Percentiles rank a stretch among this genome's conserved stretches.
phyloP scores from a whole-genome alignment of 2,888 invertebrate species.

The Alcis repandata region DNA sequence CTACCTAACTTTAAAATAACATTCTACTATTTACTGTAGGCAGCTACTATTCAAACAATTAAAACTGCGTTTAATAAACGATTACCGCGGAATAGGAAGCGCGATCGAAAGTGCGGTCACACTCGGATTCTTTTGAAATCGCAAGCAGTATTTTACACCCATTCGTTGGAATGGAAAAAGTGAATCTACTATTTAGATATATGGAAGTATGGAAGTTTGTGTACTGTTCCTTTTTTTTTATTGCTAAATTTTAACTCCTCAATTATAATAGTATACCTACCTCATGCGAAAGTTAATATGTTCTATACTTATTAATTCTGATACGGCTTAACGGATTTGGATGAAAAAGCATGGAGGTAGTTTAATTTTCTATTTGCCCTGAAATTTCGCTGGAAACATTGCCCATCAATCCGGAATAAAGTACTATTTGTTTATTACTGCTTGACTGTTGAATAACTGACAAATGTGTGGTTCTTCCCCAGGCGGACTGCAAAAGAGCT shows the following conservation, averaged over 20 bases:
- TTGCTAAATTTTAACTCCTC: not conserved
- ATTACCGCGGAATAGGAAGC: slow-evolving; percentile 65
- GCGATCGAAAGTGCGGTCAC: slow-evolving; percentile 61
- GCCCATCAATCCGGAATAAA: too few species aligned
- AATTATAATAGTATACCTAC: too few species aligned
- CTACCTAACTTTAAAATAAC: not conserved
- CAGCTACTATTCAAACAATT: slow-evolving; percentile 30
- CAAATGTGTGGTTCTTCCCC: too few species aligned
- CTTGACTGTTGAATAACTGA: too few species aligned
- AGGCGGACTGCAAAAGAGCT: too few species aligned
- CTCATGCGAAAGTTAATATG: too few species aligned
- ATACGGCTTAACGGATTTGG: too few species aligned
- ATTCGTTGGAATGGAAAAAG: slow-evolving; percentile 35
- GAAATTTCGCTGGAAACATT: too few species aligned
- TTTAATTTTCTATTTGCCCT: too few species aligned
- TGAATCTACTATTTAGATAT: slow-evolving; percentile 1
- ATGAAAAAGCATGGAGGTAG: too few species aligned
- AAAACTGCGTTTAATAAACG: slow-evolving; percentile 41
- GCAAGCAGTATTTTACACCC: slow-evolving; percentile 42
- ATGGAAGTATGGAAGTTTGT: not conserved
- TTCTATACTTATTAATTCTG: too few species aligned
- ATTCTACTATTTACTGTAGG: not conserved
- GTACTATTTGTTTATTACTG: too few species aligned
- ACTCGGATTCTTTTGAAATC: slow-evolving; percentile 59
- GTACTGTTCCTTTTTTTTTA: not conserved